Percentiles rank a stretch among this genome's conserved stretches.
phyloP scores from a whole-genome alignment of 2,113 vertebrate species.

The Campylomormyrus numenius region DNA sequence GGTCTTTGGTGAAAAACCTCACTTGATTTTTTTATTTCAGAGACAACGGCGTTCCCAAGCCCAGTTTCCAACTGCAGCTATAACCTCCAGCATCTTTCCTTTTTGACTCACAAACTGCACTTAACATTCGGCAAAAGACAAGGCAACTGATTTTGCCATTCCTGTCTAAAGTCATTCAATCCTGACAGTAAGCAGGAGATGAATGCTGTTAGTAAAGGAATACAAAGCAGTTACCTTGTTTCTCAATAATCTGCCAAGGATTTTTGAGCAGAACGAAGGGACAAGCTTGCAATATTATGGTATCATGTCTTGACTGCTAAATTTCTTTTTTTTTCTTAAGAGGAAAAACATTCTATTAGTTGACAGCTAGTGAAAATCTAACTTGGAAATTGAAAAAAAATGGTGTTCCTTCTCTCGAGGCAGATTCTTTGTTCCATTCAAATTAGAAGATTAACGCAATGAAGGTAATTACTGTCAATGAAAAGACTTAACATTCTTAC shows the following conservation, averaged over 20 bases:
- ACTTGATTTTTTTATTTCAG: conserved; percentile 13
- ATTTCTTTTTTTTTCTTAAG: conserved; percentile 5
- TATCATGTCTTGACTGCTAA: background rate
- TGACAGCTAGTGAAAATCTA: background rate
- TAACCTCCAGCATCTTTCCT: background rate
- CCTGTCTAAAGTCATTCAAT: conserved; percentile 13
- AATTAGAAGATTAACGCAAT: conserved; percentile 4
- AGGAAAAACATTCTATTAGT: background rate
- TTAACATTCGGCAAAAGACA: conserved; percentile 7
- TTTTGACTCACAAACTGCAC: background rate
- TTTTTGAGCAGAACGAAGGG: background rate
- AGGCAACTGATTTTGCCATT: conserved; percentile 12
- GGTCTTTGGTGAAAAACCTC: conserved; percentile 12
- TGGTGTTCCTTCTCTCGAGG: background rate
- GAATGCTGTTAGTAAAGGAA: conserved; percentile 11
- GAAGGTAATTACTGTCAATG: background rate
- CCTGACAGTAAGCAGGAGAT: conserved; percentile 19
- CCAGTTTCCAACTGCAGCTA: background rate
- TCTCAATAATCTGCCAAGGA: background rate
- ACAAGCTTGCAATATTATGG: conserved; percentile 19
- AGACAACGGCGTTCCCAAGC: background rate
- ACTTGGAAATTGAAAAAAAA: background rate
- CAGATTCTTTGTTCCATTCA: conserved; percentile 1
- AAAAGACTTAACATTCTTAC: background rate
- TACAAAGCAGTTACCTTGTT: conserved; percentile 4